These are phyloP conservation scores for Leptinotarsa haldemani DNA, from an alignment of 2,888 invertebrate species.

Conservation along the genomic window DNA sequence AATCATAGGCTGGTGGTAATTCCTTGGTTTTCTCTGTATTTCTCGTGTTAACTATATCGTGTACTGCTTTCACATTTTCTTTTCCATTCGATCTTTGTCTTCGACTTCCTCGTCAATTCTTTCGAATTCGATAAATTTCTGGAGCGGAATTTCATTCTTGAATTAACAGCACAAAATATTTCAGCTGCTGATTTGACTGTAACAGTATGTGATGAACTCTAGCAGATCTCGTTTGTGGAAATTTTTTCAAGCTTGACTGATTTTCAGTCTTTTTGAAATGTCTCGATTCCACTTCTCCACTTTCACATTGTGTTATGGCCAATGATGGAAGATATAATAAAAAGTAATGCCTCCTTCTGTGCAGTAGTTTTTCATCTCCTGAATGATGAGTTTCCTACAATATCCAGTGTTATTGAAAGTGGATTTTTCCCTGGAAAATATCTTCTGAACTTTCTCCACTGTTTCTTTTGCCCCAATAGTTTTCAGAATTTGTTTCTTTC, in stretches of 20 bases:
- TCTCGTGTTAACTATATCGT: too few relatives aligned
- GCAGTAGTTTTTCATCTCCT: slow-evolving; percentile 23
- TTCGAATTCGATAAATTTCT: slow-evolving; percentile 14
- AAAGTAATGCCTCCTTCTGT: not conserved
- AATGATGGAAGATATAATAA: slow-evolving; percentile 41
- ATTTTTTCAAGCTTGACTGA: slow-evolving; percentile 45
- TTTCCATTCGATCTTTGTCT: slow-evolving; percentile 30
- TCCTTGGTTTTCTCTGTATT: too few relatives aligned
- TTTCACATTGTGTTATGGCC: slow-evolving; percentile 39
- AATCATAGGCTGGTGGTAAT: too few relatives aligned
- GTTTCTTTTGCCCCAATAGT: not conserved
- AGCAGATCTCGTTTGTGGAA: slow-evolving; percentile 49
- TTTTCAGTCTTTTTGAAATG: slow-evolving; percentile 50
- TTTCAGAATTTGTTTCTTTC: too few relatives aligned
- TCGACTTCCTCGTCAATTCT: slow-evolving; percentile 20
- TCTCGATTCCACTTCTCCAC: slow-evolving; percentile 53
- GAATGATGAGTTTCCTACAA: not conserved
- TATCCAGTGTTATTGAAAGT: slow-evolving; percentile 37
- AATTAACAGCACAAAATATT: slow-evolving; percentile 36
- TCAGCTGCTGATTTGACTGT: slow-evolving; percentile 39
- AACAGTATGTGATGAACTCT: slow-evolving; percentile 48
- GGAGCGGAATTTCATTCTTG: slow-evolving; percentile 35
- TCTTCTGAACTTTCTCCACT: not conserved
- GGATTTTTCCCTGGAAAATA: not conserved
- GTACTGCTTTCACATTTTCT: slow-evolving; percentile 35